Base-by-base conservation (phyloP, 2,888 invertebrate genomes). In the Abrostola triplasia region DNA sequence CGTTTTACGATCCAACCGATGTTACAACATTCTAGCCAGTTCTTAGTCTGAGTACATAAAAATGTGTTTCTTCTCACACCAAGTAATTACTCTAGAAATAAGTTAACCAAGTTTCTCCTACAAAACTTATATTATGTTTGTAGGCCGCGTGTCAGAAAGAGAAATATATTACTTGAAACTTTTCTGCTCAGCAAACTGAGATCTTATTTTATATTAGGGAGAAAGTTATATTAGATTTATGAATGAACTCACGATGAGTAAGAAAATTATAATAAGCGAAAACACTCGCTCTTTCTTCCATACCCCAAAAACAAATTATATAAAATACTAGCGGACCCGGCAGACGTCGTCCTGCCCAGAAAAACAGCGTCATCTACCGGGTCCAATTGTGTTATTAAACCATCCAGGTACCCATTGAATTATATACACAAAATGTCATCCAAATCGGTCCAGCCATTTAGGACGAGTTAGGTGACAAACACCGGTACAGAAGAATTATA, bases 1-100 rank as follows among this genome's bases (percentile, higher is more conserved):
- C 11, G 49, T 62, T 73, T 55, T 61, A 73, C 50, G 44, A 64
- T 47, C 51, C 50, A 59, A 41, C 0, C 10, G 53, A 57, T 40
- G 44, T 64, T 63, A 59, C 55, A 52, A 53, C 44, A 59, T 52
- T 36, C 44, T 35, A 47, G 9, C 5, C 13, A 36, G 40, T 50
- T 38, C 5, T 49, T 12, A 38, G 47, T 47, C 6, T n/a, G 6
- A 24, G 8, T 55, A 41, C 40, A 40, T 10, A 36, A 5, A 42
- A 50, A 57, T 12, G 24, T 51, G 36, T 9, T 13, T 47, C 24
- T 49, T 49, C 7, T 58, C 12, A 49, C 41, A 36, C n/a, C 7
- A 2, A 42, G 11, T 0, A 55, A 57, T 41, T 35, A 40, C 40
- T 54, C 51, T 35, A 48, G 40, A 8, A 24, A 62, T 42, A 10